phyloP scores from a whole-genome alignment of 2,888 invertebrate genomes.

The Sphinx pinastri region DNA sequence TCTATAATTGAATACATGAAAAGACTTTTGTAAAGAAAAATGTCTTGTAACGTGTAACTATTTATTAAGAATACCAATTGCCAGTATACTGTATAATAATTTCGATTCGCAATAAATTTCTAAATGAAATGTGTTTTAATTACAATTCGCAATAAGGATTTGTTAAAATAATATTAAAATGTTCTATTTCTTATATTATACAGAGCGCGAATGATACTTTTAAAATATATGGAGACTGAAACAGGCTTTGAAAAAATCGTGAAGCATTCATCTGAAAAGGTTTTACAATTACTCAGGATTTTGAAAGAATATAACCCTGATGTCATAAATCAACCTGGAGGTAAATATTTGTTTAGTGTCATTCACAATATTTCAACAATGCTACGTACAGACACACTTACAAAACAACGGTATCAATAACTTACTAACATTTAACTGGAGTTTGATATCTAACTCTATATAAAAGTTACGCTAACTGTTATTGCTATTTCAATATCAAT shows the following conservation, averaged over 20 bases:
- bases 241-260: slow-evolving; percentile 75
- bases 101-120: too few species aligned
- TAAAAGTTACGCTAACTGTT: too few species aligned
- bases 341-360: slow-evolving; percentile 41
- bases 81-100: too few species aligned
- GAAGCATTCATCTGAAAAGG: slow-evolving; percentile 86
- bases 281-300: slow-evolving; percentile 84
- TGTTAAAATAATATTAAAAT: too few species aligned
- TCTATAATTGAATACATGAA: too few species aligned
- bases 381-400: not conserved
- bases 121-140: too few species aligned
- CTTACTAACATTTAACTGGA: not conserved
- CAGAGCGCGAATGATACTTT: slow-evolving; percentile 79
- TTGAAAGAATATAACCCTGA: slow-evolving; percentile 83
- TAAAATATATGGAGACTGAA: slow-evolving; percentile 72
- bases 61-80: too few species aligned
- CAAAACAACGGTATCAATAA: not conserved
- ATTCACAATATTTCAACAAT: not conserved
- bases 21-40: too few species aligned
- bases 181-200: not conserved
- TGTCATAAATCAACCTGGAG: slow-evolving; percentile 45
- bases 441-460: too few species aligned
- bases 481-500: too few species aligned
- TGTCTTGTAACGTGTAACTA: too few species aligned
- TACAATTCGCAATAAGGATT: too few species aligned